Evolutionary conservation across 2,113 vertebrate genomes (phyloP).

Genomic region (Hyaena hyaena): DNA sequence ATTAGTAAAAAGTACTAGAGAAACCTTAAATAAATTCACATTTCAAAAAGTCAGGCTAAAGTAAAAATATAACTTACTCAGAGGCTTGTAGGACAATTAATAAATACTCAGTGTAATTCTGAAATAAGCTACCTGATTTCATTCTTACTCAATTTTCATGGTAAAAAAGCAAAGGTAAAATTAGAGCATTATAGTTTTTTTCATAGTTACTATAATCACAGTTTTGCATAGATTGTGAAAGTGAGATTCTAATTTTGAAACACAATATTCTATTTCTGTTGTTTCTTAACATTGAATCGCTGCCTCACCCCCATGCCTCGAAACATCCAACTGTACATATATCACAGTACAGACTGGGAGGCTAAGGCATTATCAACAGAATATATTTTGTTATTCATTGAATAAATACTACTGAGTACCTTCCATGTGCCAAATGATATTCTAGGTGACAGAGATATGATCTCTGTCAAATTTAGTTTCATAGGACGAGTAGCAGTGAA

Average conservation of each 20-base stretch:
- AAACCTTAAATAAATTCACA: background rate
- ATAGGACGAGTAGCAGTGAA: background rate
- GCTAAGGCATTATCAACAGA: background rate
- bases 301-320: too few species aligned
- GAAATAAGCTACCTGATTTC: background rate
- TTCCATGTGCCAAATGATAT: background rate
- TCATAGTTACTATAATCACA: background rate
- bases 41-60: slow-evolving; percentile 11
- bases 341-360: background rate
- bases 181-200: background rate
- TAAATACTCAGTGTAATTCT: background rate
- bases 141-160: background rate
- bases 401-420: background rate
- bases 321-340: background rate
- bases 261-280: background rate
- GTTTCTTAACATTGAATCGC: background rate
- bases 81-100: background rate
- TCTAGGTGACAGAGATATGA: background rate
- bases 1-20: background rate
- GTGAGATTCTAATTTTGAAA: background rate
- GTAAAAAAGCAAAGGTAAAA: slow-evolving; percentile 13
- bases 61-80: background rate
- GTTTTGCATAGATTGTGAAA: background rate
- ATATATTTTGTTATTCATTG: background rate
- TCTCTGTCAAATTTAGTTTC: background rate